A percentile compares a stretch with the other conserved stretches of the same genome.
phyloP scores from a whole-genome alignment of 2,888 invertebrate species.

The Diaperis boleti region DNA sequence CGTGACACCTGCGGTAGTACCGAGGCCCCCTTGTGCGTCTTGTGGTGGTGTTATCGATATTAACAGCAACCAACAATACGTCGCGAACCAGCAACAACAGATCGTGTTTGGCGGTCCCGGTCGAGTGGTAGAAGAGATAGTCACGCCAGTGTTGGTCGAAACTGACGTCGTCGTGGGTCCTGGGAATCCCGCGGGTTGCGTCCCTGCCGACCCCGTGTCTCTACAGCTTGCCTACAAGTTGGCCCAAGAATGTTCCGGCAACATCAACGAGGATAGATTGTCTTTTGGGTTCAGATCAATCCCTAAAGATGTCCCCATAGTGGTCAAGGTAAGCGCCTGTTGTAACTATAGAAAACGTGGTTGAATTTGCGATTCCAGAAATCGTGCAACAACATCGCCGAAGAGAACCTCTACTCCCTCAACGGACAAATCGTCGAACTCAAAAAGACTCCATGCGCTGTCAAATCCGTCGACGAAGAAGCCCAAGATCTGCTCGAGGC shows the following conservation, averaged over 20 bases:
- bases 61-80: slow-evolving; percentile 20
- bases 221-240: slow-evolving; percentile 65
- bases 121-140: neutral
- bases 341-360: too few relatives aligned
- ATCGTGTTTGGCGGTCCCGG: slow-evolving; percentile 12
- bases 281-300: slow-evolving; percentile 68
- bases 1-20: slow-evolving; percentile 61
- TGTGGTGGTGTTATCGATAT: slow-evolving; percentile 1
- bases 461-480: slow-evolving; percentile 56
- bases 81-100: slow-evolving; percentile 12
- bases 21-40: slow-evolving; percentile 55
- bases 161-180: neutral
- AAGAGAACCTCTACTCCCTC: slow-evolving; percentile 68
- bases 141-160: neutral
- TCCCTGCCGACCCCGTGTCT: slow-evolving; percentile 68
- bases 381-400: slow-evolving; percentile 62
- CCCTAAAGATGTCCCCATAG: slow-evolving; percentile 64
- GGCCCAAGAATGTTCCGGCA: slow-evolving; percentile 59
- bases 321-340: neutral
- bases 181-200: slow-evolving; percentile 32
- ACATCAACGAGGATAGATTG: slow-evolving; percentile 67
- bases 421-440: slow-evolving; percentile 69
- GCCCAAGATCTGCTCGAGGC: slow-evolving; percentile 58
- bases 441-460: slow-evolving; percentile 52
- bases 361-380: slow-evolving; percentile 9